phyloP scores from a whole-genome alignment of 2,888 invertebrate genomes.

The Bembecia ichneumoniformis region DNA sequence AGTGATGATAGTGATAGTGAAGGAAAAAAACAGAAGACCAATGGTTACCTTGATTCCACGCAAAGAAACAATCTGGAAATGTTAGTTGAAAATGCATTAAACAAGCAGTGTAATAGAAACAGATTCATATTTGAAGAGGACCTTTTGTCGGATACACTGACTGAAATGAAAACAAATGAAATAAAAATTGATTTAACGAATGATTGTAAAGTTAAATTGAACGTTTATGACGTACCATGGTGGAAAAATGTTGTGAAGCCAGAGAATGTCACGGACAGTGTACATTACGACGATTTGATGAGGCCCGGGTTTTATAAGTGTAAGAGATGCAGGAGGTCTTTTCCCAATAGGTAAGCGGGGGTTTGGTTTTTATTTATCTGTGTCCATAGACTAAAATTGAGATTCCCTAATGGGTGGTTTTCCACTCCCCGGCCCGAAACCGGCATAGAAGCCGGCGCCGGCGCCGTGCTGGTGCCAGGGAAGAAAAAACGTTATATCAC shows the following conservation, averaged over 20 bases:
- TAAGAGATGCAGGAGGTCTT: slow-evolving; percentile 19
- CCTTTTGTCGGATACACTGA: neutral
- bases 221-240: slow-evolving; percentile 6
- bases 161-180: slow-evolving; percentile 1
- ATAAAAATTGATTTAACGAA: slow-evolving; percentile 6
- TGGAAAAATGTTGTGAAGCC: neutral
- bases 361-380: too few relatives aligned
- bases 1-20: neutral
- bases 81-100: neutral
- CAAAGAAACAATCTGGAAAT: neutral
- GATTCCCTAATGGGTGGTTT: too few relatives aligned
- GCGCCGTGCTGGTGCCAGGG: too few relatives aligned
- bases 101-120: slow-evolving; percentile 4
- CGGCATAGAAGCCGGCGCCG: too few relatives aligned
- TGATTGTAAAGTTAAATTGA: slow-evolving; percentile 13
- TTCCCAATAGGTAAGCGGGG: slow-evolving; percentile 28
- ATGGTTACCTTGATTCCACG: neutral
- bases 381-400: too few relatives aligned
- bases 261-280: slow-evolving; percentile 7
- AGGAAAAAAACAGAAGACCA: neutral
- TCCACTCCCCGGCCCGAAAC: too few relatives aligned
- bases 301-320: slow-evolving; percentile 21
- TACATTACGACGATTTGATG: slow-evolving; percentile 27
- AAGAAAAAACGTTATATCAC: too few relatives aligned
- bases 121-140: slow-evolving; percentile 21